A percentile compares a stretch with the other conserved stretches of the same genome.
Conservation (phyloP, 2,113 vertebrate genomes). For the Butastur rufipennis region DNA sequence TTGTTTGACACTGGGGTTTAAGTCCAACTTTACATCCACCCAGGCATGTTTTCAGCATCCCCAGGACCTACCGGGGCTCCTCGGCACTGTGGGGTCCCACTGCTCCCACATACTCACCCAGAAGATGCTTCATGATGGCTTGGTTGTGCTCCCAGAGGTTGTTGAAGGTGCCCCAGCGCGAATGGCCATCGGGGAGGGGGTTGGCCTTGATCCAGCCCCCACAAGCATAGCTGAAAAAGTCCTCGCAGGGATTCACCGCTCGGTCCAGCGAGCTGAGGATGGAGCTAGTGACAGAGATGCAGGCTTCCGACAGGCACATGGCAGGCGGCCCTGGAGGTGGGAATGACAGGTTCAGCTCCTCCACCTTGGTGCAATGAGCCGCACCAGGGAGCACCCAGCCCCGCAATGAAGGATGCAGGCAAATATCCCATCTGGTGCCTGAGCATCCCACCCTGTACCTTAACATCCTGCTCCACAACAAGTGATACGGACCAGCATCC, state of each 20-base stretch:
- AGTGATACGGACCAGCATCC: accelerated
- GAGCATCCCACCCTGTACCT: background rate
- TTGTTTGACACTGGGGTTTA: accelerated
- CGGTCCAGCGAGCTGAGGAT: constrained; percentile 86
- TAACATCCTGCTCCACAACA: background rate
- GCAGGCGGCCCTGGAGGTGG: constrained; percentile 65
- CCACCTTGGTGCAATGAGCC: accelerated
- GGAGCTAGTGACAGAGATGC: constrained; percentile 84
- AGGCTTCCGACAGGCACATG: constrained; percentile 84
- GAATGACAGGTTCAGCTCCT: background rate
- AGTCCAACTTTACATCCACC: background rate
- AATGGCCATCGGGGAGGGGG: constrained; percentile 90
- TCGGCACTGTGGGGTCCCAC: accelerated
- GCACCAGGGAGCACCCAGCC: background rate
- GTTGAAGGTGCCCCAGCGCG: constrained; percentile 94
- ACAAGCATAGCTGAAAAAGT: constrained; percentile 92
- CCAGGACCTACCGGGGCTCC: accelerated
- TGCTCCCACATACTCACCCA: constrained; percentile 68
- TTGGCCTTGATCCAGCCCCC: constrained; percentile 94
- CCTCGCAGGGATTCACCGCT: constrained; percentile 87
- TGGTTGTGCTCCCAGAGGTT: constrained; percentile 96
- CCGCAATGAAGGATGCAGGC: accelerated
- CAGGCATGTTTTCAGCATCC: accelerated
- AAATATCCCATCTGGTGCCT: background rate
- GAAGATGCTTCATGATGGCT: constrained; percentile 90